phyloP scores from a whole-genome alignment of 2,888 invertebrate genomes.

The Campoplex capitator region DNA sequence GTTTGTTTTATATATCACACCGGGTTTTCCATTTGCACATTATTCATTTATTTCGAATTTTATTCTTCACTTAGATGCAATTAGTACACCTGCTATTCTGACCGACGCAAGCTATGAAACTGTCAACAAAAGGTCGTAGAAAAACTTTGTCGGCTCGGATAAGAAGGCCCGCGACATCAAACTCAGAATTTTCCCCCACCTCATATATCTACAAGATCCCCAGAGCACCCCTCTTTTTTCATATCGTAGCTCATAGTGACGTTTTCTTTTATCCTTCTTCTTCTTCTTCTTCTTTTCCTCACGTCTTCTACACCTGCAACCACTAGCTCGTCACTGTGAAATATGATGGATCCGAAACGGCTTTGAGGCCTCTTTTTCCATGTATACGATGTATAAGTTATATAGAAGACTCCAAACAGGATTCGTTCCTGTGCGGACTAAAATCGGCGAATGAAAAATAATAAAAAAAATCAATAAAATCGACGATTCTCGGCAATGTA shows the following conservation, averaged over 20 bases:
- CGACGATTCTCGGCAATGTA: neutral
- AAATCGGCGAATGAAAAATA: neutral
- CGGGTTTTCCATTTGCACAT: neutral
- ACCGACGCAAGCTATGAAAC: conserved; percentile 21
- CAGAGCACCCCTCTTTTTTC: conserved; percentile 14
- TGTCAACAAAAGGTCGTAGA: conserved; percentile 34
- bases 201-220: neutral
- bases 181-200: conserved; percentile 27
- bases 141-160: conserved; percentile 12
- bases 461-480: neutral
- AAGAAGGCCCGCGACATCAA: conserved; percentile 32
- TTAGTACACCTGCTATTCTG: conserved; percentile 9
- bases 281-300: neutral
- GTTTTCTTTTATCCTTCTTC: neutral
- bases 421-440: neutral
- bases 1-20: neutral
- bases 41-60: neutral
- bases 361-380: neutral
- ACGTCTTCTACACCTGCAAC: neutral
- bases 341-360: neutral
- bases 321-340: neutral
- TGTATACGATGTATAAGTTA: neutral
- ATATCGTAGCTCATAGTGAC: neutral
- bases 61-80: neutral
- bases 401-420: neutral